A percentile compares a stretch with the other conserved stretches of the same genome.
Conservation (phyloP, 2,888 invertebrate species). For the Ecliptopera silaceata region DNA sequence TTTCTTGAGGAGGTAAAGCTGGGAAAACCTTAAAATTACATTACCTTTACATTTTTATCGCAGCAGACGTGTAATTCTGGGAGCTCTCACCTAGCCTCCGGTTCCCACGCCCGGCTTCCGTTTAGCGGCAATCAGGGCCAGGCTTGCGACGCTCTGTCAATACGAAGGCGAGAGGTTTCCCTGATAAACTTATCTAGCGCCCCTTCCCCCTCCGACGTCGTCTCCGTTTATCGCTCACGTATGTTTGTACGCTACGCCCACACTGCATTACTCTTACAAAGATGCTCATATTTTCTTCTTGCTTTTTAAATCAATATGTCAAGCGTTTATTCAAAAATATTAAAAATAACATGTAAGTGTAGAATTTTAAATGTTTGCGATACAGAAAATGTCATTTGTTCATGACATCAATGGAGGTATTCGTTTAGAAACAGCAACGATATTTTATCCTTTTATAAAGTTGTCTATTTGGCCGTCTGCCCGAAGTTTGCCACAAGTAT, state of each 20-base stretch:
- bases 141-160: slow-evolving; percentile 79
- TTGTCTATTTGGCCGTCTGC: slow-evolving; percentile 73
- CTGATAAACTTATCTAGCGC: slow-evolving; percentile 80
- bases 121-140: slow-evolving; percentile 78
- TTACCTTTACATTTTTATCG: slow-evolving; percentile 56
- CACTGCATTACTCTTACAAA: slow-evolving; percentile 59
- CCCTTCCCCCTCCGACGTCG: slow-evolving; percentile 51
- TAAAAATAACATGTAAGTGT: slow-evolving; percentile 19
- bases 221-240: slow-evolving; percentile 77
- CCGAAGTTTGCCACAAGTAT: slow-evolving; percentile 64
- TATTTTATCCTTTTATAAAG: slow-evolving; percentile 69
- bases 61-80: slow-evolving; percentile 55
- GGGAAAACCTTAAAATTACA: slow-evolving; percentile 30
- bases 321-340: slow-evolving; percentile 30
- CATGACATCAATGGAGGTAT: slow-evolving; percentile 52
- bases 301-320: slow-evolving; percentile 53
- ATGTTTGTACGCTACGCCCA: slow-evolving; percentile 60
- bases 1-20: slow-evolving; percentile 10
- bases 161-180: slow-evolving; percentile 79
- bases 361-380: slow-evolving; percentile 17
- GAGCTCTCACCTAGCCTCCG: slow-evolving; percentile 62
- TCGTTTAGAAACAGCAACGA: slow-evolving; percentile 56
- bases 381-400: slow-evolving; percentile 44
- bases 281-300: slow-evolving; percentile 52
- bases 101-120: slow-evolving; percentile 73